Evolutionary conservation across 2,888 invertebrate species (phyloP), one percentile per base, ranked within the genome.

Genomic region (Thereva unica): DNA sequence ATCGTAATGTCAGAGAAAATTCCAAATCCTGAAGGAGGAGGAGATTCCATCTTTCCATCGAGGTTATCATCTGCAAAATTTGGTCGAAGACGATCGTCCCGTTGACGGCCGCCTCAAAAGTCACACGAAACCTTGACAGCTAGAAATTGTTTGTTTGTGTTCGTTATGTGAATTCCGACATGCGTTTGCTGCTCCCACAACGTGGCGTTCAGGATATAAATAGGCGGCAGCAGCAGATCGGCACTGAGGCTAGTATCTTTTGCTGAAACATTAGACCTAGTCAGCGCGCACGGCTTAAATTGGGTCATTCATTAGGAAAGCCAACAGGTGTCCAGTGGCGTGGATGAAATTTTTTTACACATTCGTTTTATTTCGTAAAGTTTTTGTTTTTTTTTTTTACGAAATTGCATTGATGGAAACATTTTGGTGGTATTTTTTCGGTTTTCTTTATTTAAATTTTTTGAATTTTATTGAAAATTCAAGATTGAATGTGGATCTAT

Each of bases 111-210:
- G 6, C 50, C 38, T 50, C n/a, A 44, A 52, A 64, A 8, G 42
- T 34, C 49, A 64, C 40, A 42, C 42, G 53, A 40, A 64, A 64
- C 64, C 64, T 64, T 64, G 64, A 64, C 64, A 64, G 9, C 64
- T 44, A 64, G 54, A 35, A 38, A 53, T 44, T 44, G 54, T 64
- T 45, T 64, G 45, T 54, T 45, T 54, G 53, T 54, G 64, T 64
- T 45, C 41, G 34, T 10, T 5, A 50, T 42, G 41, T 42, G 44
- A 9, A 9, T 45, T 8, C 10, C 40, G 45, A 53, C 44, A 45
- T 35, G 44, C 53, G 54, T 64, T 64, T 54, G 64, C 53, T 12
- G 64, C 9, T 45, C 38, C 45, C 23, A 54, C 64, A 49, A 54
- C 45, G 53, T 64, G 54, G 45, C 54, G 54, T 45, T 53, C 37